Percentiles rank a stretch among this genome's conserved stretches.
These are phyloP conservation scores for Melanostigma gelatinosum DNA, from an alignment of 2,113 vertebrate species.

Conservation along the genomic window DNA sequence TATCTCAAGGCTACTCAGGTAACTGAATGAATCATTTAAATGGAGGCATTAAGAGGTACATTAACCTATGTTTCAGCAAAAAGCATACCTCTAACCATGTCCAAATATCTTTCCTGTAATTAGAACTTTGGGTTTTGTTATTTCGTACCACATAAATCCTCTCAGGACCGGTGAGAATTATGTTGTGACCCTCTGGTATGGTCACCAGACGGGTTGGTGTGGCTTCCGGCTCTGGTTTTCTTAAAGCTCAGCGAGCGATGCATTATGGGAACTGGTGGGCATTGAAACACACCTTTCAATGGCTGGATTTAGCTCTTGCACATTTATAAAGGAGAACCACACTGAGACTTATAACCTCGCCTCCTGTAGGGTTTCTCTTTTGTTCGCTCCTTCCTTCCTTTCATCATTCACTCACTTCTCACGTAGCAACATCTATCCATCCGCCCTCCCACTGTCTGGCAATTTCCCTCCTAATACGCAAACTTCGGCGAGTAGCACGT, in stretches of 20 bases:
- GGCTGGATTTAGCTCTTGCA: constrained; percentile 4
- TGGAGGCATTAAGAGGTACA: too few species aligned
- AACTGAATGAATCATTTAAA: too few species aligned
- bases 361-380: background rate
- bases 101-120: too few species aligned
- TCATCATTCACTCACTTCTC: background rate
- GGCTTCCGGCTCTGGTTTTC: constrained; percentile 19
- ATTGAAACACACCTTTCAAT: background rate
- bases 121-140: too few species aligned
- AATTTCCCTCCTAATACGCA: background rate
- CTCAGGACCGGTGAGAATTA: too few species aligned
- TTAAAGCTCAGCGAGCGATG: background rate
- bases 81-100: too few species aligned
- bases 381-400: background rate
- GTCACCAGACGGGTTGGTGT: constrained; percentile 19
- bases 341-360: background rate
- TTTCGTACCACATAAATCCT: too few species aligned
- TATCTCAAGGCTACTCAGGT: constrained; percentile 21
- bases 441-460: background rate
- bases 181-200: too few species aligned
- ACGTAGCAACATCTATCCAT: background rate
- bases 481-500: background rate
- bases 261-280: background rate
- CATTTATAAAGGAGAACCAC: background rate
- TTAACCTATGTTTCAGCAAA: too few species aligned